These are phyloP conservation scores for Alloscopus bannaensis DNA, from an alignment of 2,888 invertebrate species.

Conservation along the genomic window DNA sequence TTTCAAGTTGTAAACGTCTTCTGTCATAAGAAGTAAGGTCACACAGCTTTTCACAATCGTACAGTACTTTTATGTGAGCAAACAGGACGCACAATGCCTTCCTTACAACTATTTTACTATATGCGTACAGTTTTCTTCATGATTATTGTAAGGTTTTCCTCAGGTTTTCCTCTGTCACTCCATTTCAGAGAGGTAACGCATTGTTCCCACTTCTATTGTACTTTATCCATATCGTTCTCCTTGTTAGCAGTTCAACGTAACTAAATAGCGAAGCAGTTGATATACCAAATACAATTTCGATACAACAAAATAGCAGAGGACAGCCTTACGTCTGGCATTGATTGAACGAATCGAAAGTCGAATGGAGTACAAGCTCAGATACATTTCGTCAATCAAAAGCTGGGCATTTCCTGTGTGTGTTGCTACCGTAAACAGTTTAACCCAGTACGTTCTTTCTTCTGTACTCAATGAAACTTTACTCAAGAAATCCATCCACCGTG, in stretches of 20 bases:
- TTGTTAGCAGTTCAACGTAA: conserved; percentile 54
- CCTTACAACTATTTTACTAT: conserved; percentile 26
- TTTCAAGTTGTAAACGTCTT: conserved; percentile 46
- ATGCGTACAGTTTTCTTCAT: conserved; percentile 18
- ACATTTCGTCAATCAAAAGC: conserved; percentile 3
- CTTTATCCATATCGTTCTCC: conserved; percentile 24
- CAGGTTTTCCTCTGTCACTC: conserved; percentile 41
- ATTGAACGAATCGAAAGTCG: conserved; percentile 12
- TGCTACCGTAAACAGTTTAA: background rate
- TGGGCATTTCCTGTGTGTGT: conserved; percentile 13
- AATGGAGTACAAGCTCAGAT: background rate
- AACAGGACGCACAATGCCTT: background rate
- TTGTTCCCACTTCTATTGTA: conserved; percentile 44
- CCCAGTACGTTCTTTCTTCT: background rate
- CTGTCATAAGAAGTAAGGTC: too few relatives aligned
- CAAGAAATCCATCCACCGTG: background rate
- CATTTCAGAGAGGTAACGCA: conserved; percentile 32
- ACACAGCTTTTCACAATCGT: conserved; percentile 18
- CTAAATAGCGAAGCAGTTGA: too few relatives aligned
- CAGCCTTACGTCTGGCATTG: conserved; percentile 12
- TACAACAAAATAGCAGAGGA: conserved; percentile 22
- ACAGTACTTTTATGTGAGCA: conserved; percentile 16
- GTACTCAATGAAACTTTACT: background rate
- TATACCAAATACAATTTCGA: conserved; percentile 8
- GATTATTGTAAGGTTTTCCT: conserved; percentile 24